Conservation (phyloP, 2,888 invertebrate species). For the Pristionchus exspectatus region DNA sequence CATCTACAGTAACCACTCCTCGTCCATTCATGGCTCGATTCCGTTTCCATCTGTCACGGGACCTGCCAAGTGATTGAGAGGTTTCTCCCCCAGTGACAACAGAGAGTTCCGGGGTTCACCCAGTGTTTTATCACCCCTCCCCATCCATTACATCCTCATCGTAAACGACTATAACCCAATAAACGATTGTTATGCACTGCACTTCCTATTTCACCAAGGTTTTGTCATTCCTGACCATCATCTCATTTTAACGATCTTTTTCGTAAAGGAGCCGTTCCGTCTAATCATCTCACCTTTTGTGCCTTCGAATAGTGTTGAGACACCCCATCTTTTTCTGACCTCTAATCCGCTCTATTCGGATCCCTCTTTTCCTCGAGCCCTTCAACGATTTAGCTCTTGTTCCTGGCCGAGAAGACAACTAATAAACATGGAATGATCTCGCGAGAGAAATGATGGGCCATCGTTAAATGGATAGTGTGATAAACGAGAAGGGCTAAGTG, state of each 20-base stretch:
- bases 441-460: neutral
- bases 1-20: constrained; percentile 7
- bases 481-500: constrained; percentile 10
- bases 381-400: neutral
- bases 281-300: neutral
- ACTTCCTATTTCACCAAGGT: neutral
- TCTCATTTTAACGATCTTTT: neutral
- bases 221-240: neutral
- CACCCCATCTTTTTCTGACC: neutral
- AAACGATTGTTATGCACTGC: no score
- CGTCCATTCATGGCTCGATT: constrained; percentile 27
- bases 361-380: neutral
- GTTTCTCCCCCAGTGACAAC: neutral
- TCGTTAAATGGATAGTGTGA: constrained; percentile 32
- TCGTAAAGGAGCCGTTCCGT: no score
- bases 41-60: constrained; percentile 38
- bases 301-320: neutral
- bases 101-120: neutral
- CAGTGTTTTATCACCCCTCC: neutral
- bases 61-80: constrained; percentile 16
- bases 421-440: constrained; percentile 24
- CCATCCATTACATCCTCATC: neutral
- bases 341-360: neutral
- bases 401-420: neutral
- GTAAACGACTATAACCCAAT: no score